These are phyloP conservation scores for Danio rerio DNA, from an alignment of 2,113 vertebrate genomes.

Conservation along the genomic window GRCz12tu NC_133180.1:34772501-34773000, in stretches of 20 bases:
- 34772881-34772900: too few relatives aligned
- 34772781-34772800: too few relatives aligned
- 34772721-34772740: constrained; percentile 21
- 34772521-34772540: neutral
- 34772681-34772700: constrained; percentile 76
- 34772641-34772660: constrained; percentile 79
- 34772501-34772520: neutral
- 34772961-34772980: too few relatives aligned
- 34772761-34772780: neutral
- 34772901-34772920: too few relatives aligned
- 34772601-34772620: constrained; percentile 76
- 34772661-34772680: constrained; percentile 81
- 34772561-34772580: constrained; percentile 15
- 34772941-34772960: too few relatives aligned
- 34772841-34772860: too few relatives aligned
- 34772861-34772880: too few relatives aligned
- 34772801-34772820: too few relatives aligned
- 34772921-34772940: neutral
- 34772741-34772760: neutral
- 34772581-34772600: constrained; percentile 74
- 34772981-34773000: too few relatives aligned
- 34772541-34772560: constrained; percentile 8
- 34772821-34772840: too few relatives aligned
- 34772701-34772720: constrained; percentile 66
- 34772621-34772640: constrained; percentile 82